Base-by-base conservation (phyloP, 1,140 invertebrate genomes). In the Penaeus japonicus region DNA sequence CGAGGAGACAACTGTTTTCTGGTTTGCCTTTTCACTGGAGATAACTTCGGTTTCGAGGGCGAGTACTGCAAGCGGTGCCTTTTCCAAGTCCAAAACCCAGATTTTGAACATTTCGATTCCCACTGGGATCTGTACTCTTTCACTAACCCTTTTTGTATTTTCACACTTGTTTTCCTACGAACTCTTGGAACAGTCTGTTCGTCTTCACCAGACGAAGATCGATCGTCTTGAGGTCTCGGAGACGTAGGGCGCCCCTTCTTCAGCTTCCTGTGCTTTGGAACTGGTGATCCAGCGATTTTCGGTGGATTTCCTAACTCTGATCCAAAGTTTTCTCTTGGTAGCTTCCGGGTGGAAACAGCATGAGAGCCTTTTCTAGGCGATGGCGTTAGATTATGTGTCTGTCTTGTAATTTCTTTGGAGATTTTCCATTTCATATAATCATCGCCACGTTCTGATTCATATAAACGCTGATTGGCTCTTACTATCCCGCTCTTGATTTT, bases 21-120 rank as follows among this genome's bases (percentile, higher is more conserved):
- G 5, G 47, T 47, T 4, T 47, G 5, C 10, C 47, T 47, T 47
- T 47, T 47, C 47, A 47, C 47, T 3, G 39, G 32, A 24, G 54
- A 54, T 55, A n/a, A 22, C 5, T 59, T 87, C 18, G 30, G 22
- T 53, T 59, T 54, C 17, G 75, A 22, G 24, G 75, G n/a, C 27
- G 57, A 53, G 47, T 47, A 47, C 10, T 47, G 47, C 18, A 57
- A n/a, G 55, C 65, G 35, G 7, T 75, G 79, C 35, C 86, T 62
- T 57, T 87, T 87, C 86, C 86, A 87, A 2, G 86, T 87, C 86
- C 86, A 87, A 53, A 73, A 87, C 4, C 86, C 79, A 17, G 86
- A 27, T 39, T 70, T 82, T 22, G 62, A 39, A 15, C n/a, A 53
- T 12, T 27, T 70, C 7, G 59, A 54, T 32, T 87, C 86, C 86